Percentiles rank a stretch among this genome's conserved stretches.
phyloP scores from a whole-genome alignment of 64 coral and sea anemone genomes.

The Dendrophyllia cribrosa region DNA sequence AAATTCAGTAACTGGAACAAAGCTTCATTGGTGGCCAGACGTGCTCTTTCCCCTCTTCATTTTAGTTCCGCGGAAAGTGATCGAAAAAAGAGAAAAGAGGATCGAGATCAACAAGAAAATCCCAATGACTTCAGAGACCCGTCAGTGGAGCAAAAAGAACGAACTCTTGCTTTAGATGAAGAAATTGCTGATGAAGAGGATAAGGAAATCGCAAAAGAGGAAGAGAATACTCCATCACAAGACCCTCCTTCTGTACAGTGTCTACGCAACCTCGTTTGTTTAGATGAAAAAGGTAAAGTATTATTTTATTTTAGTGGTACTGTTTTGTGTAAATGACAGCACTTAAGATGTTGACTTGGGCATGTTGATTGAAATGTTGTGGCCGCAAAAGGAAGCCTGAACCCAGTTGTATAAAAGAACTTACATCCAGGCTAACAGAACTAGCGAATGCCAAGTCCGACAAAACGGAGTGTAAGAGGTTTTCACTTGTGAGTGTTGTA shows the following conservation, averaged over 20 bases:
- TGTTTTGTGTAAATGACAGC: too few species aligned
- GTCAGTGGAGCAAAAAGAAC: slow-evolving; percentile 32
- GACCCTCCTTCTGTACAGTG: neutral
- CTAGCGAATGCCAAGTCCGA: too few species aligned
- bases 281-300: slow-evolving; percentile 35
- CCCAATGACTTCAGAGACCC: slow-evolving; percentile 22
- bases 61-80: neutral
- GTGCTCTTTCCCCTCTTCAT: neutral
- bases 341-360: too few species aligned
- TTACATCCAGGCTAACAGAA: too few species aligned
- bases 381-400: too few species aligned
- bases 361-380: too few species aligned
- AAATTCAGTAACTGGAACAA: too few species aligned
- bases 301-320: neutral
- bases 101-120: neutral
- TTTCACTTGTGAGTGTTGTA: too few species aligned
- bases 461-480: too few species aligned
- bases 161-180: slow-evolving; percentile 1
- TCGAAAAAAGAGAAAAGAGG: slow-evolving; percentile 9
- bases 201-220: neutral
- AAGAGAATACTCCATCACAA: neutral
- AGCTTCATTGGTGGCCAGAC: too few species aligned
- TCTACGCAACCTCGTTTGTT: neutral
- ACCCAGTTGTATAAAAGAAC: too few species aligned
- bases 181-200: slow-evolving; percentile 34